Conservation (phyloP, 2,888 invertebrate species). For the Agelastica alni region DNA sequence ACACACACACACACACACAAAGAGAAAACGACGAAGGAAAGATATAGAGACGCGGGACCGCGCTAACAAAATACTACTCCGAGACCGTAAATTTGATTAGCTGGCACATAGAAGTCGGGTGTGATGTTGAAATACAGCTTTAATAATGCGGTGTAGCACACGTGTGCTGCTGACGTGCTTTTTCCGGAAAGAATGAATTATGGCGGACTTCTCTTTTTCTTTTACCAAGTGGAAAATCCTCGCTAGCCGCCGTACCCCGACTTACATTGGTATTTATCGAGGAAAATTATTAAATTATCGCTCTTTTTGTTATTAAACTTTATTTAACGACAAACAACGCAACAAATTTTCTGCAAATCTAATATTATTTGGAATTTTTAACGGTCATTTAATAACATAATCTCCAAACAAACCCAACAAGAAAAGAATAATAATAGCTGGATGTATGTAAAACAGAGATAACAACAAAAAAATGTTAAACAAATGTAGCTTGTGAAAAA, state of each 20-base stretch:
- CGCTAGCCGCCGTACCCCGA: background rate
- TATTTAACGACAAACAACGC: too few relatives aligned
- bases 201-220: slow-evolving; percentile 5
- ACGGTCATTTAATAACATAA: too few relatives aligned
- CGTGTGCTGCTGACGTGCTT: slow-evolving; percentile 26
- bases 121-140: slow-evolving; percentile 54
- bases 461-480: too few relatives aligned
- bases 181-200: slow-evolving; percentile 17
- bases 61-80: slow-evolving; percentile 44
- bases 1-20: slow-evolving; percentile 29
- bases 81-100: slow-evolving; percentile 56
- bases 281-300: background rate
- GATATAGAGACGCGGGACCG: slow-evolving; percentile 44
- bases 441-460: too few relatives aligned
- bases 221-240: slow-evolving; percentile 7
- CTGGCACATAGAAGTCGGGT: slow-evolving; percentile 52
- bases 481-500: too few relatives aligned
- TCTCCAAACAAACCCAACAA: too few relatives aligned
- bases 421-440: too few relatives aligned
- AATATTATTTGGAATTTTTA: too few relatives aligned
- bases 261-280: background rate
- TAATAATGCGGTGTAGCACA: slow-evolving; percentile 40
- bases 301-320: background rate
- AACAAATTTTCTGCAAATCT: too few relatives aligned
- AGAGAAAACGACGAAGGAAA: slow-evolving; percentile 41